Evolutionary conservation across 2,113 vertebrate species (phyloP).

Genomic region (Micromys minutus): DNA sequence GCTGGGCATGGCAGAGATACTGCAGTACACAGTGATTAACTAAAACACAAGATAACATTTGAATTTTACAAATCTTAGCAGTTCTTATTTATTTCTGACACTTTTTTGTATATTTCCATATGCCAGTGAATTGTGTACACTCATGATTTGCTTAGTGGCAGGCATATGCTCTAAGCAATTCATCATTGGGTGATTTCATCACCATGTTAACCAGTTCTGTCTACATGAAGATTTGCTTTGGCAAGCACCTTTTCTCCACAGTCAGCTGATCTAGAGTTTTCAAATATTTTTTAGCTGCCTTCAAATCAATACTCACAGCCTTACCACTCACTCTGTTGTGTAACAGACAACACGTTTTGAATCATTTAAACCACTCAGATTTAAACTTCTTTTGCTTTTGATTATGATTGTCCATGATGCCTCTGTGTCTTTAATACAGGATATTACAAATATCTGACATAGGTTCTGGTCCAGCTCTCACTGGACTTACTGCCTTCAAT

Average conservation of each 20-base stretch:
- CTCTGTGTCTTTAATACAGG: background rate
- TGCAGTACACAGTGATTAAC: background rate
- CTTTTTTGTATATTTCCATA: background rate
- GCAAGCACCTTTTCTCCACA: constrained; percentile 8
- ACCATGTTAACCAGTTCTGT: background rate
- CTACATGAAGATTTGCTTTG: background rate
- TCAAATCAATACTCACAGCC: background rate
- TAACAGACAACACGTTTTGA: background rate
- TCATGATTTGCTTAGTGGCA: background rate
- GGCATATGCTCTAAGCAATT: background rate
- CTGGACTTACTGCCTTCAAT: background rate
- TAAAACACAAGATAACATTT: background rate
- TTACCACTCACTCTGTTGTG: background rate
- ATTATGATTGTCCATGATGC: background rate
- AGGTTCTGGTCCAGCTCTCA: background rate
- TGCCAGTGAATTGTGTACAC: background rate
- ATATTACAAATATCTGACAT: background rate
- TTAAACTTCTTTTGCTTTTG: background rate
- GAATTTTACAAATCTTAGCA: background rate
- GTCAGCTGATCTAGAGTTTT: constrained; percentile 1
- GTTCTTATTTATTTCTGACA: background rate
- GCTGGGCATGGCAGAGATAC: background rate
- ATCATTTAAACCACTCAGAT: background rate
- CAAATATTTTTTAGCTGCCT: constrained; percentile 15
- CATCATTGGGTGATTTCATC: background rate